These are phyloP conservation scores for Caiman crocodilus DNA, from an alignment of 2,797 vertebrate genomes.

Conservation along the genomic window DNA sequence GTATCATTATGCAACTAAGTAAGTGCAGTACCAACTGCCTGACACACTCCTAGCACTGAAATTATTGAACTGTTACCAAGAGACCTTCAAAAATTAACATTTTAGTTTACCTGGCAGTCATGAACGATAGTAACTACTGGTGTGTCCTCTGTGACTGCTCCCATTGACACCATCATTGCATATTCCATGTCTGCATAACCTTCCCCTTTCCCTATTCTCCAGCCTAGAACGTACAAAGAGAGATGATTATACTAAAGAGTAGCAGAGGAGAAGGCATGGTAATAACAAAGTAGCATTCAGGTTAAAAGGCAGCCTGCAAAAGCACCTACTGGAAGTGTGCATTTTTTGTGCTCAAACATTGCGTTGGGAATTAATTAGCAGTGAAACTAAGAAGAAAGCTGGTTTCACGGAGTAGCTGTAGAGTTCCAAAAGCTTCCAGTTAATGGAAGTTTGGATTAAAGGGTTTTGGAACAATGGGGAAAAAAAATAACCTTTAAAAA, in stretches of 20 bases:
- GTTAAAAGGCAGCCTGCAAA: not conserved
- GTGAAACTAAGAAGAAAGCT: not conserved
- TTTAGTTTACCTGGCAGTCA: constrained; percentile 90
- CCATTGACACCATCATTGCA: constrained; percentile 95
- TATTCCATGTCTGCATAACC: constrained; percentile 96
- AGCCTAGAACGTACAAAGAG: constrained; percentile 80
- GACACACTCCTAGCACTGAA: not conserved
- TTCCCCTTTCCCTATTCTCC: constrained; percentile 97
- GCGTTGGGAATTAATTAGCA: not conserved
- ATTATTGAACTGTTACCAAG: not conserved
- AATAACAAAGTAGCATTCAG: not conserved
- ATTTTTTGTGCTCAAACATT: not conserved
- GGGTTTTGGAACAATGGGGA: not conserved
- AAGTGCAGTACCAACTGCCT: not conserved
- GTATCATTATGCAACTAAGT: not conserved
- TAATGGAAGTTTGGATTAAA: not conserved
- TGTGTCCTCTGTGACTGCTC: constrained; percentile 85
- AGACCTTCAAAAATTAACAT: fast-evolving
- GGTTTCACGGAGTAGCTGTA: not conserved
- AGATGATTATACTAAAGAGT: not conserved
- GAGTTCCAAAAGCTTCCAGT: not conserved
- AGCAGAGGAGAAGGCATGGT: not conserved
- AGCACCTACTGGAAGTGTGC: too few species aligned
- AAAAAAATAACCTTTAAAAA: not conserved
- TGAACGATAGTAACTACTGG: constrained; percentile 94